Conservation (phyloP, 2,888 invertebrate genomes). For the Cephus sareptanus region DNA sequence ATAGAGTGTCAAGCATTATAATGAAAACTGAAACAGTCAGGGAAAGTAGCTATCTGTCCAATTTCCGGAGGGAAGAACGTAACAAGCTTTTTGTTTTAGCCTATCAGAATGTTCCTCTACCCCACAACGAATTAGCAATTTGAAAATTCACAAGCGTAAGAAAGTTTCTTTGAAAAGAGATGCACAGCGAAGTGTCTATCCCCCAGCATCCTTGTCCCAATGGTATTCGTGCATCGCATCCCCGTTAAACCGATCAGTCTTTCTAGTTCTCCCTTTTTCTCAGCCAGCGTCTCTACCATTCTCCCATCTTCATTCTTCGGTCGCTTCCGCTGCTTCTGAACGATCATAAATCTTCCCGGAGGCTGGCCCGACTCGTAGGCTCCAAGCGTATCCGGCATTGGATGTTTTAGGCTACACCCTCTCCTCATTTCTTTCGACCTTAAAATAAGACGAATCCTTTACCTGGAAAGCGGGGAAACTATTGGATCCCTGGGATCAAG, state of each 20-base stretch:
- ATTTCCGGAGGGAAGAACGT: background rate
- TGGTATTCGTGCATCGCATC: background rate
- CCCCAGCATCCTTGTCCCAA: background rate
- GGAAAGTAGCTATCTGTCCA: background rate
- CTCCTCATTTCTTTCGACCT: slow-evolving; percentile 9
- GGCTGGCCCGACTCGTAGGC: slow-evolving; percentile 13
- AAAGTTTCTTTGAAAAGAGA: background rate
- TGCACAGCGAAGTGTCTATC: background rate
- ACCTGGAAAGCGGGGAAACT: slow-evolving; percentile 24
- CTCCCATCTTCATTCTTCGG: slow-evolving; percentile 11
- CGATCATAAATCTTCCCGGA: slow-evolving; percentile 17
- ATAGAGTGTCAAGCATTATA: background rate
- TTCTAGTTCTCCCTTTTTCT: background rate
- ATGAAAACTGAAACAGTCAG: background rate
- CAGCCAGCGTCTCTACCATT: background rate
- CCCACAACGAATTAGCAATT: background rate
- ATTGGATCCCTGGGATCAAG: slow-evolving; percentile 16
- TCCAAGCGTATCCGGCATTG: slow-evolving; percentile 24
- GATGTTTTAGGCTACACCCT: slow-evolving; percentile 21
- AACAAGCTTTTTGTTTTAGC: background rate
- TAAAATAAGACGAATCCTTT: slow-evolving; percentile 15
- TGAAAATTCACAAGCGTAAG: background rate
- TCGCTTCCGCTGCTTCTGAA: slow-evolving; percentile 17
- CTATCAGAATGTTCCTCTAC: background rate
- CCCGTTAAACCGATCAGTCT: background rate